Evolutionary conservation across 23 tunicate species (phyloP).

Genomic region (Halocynthia aurantium): DNA sequence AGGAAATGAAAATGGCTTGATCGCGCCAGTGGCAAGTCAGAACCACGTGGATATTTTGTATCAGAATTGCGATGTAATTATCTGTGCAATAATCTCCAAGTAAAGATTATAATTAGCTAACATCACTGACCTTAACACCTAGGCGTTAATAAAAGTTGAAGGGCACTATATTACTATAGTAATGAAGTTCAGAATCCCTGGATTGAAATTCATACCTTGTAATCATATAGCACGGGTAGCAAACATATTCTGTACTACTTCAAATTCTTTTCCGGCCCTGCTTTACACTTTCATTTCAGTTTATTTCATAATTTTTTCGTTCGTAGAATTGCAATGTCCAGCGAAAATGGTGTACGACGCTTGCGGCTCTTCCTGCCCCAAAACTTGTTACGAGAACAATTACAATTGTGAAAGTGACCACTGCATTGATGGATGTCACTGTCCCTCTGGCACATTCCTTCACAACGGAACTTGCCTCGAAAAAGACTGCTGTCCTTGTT

Average conservation of each 20-base stretch:
- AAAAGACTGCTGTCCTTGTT: conserved; percentile 70
- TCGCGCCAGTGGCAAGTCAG: no score
- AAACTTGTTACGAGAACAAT: conserved; percentile 79
- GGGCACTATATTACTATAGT: neutral
- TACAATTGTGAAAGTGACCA: conserved; percentile 89
- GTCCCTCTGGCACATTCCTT: conserved; percentile 70
- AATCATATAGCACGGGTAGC: neutral
- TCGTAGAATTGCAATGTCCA: conserved; percentile 63
- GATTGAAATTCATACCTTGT: neutral
- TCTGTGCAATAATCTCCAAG: no score
- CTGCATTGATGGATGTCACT: conserved; percentile 95
- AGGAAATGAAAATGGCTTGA: no score
- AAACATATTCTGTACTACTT: neutral
- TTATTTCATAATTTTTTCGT: neutral
- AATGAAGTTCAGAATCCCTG: neutral
- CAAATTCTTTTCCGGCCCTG: neutral
- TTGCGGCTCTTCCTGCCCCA: conserved; percentile 90
- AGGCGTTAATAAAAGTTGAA: no score
- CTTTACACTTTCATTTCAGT: neutral
- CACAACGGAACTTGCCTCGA: conserved; percentile 89
- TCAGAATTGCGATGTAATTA: no score
- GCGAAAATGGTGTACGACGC: conserved; percentile 78
- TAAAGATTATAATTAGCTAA: no score
- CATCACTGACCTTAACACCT: no score
- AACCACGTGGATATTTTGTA: no score